phyloP scores from a whole-genome alignment of 2,113 vertebrate species.

The Eulemur rufifrons region DNA sequence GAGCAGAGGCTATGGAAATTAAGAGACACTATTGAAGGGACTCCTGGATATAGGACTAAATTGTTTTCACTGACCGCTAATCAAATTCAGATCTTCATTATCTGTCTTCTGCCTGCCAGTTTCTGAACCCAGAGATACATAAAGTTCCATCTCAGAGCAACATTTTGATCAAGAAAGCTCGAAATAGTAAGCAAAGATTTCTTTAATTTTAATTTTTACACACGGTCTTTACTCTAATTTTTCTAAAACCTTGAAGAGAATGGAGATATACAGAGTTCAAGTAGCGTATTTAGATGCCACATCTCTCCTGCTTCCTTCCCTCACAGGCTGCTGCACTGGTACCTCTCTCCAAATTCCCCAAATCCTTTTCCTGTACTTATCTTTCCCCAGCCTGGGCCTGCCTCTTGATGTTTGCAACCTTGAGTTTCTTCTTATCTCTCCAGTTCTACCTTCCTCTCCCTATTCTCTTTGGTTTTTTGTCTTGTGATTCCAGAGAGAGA shows the following conservation, averaged over 20 bases:
- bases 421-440: not conserved
- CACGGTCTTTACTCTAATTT: not conserved
- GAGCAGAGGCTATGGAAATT: not conserved
- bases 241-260: not conserved
- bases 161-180: conserved; percentile 2
- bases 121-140: not conserved
- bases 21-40: not conserved
- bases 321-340: not conserved
- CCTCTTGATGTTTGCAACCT: not conserved
- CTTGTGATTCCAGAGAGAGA: not conserved
- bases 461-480: not conserved
- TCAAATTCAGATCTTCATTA: not conserved
- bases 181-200: not conserved
- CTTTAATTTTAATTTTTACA: not conserved
- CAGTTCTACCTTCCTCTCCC: not conserved
- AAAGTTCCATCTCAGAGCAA: not conserved
- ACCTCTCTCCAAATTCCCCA: not conserved
- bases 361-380: not conserved
- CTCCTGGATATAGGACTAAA: not conserved
- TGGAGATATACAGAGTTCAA: not conserved
- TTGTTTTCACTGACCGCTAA: not conserved
- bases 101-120: not conserved
- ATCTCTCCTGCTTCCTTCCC: not conserved
- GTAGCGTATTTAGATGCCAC: not conserved
- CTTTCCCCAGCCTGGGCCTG: not conserved